These are phyloP conservation scores for Plebejus anna DNA, from an alignment of 2,888 invertebrate genomes.

Conservation along the genomic window DNA sequence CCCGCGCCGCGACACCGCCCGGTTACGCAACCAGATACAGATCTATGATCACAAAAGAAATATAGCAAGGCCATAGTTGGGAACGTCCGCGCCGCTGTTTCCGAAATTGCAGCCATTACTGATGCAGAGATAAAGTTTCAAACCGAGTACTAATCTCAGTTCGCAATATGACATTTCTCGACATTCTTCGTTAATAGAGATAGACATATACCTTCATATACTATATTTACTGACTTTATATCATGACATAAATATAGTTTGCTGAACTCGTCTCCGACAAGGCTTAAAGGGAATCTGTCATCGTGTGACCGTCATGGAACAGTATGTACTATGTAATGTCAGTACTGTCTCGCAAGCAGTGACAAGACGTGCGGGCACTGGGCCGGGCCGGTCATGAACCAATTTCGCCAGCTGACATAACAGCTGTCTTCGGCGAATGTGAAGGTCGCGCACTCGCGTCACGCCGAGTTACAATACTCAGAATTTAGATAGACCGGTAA, in stretches of 20 bases:
- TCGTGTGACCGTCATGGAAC: not conserved
- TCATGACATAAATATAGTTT: not conserved
- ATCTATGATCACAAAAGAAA: slow-evolving; percentile 59
- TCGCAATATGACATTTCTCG: not conserved
- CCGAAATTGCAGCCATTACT: not conserved
- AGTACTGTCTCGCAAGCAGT: not conserved
- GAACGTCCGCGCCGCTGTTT: slow-evolving; percentile 15
- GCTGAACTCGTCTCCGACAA: not conserved
- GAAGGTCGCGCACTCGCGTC: slow-evolving; percentile 1
- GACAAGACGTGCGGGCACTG: not conserved
- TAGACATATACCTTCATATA: not conserved
- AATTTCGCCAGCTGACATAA: not conserved
- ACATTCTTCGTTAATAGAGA: too few relatives aligned
- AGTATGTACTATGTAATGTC: not conserved
- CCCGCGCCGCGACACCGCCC: slow-evolving; percentile 42
- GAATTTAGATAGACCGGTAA: too few relatives aligned
- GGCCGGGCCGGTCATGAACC: not conserved
- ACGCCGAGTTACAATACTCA: not conserved
- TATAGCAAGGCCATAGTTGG: slow-evolving; percentile 55
- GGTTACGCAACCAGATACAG: slow-evolving; percentile 57
- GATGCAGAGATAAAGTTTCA: not conserved
- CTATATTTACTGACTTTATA: too few relatives aligned
- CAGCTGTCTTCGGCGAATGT: slow-evolving; percentile 5
- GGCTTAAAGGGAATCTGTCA: not conserved
- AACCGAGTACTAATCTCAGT: not conserved